A percentile compares a stretch with the other conserved stretches of the same genome.
These are phyloP conservation scores for Mantis religiosa DNA, from an alignment of 2,888 invertebrate genomes.

Conservation along the genomic window DNA sequence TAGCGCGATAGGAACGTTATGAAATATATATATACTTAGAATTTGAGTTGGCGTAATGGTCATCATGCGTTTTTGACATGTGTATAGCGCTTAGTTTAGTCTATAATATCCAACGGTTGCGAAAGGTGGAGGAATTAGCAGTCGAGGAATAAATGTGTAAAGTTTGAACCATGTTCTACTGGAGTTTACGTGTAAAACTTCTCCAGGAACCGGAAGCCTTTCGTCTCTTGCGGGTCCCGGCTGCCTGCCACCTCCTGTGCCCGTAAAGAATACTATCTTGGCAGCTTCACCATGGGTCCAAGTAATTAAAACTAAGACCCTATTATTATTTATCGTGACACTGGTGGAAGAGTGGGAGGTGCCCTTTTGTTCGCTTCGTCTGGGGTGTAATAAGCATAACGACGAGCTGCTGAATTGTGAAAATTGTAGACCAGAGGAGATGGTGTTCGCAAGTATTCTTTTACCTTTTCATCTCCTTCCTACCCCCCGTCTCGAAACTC, in stretches of 20 bases:
- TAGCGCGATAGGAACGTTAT: too few relatives aligned
- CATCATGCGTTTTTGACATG: too few relatives aligned
- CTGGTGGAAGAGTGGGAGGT: neutral
- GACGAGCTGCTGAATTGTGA: neutral
- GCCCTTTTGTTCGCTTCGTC: neutral
- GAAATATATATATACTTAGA: too few relatives aligned
- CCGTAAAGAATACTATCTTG: neutral
- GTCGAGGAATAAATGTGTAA: neutral
- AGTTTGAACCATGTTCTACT: neutral
- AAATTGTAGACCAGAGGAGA: conserved; percentile 9
- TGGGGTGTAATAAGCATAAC: conserved; percentile 1
- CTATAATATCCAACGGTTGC: too few relatives aligned
- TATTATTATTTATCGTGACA: neutral
- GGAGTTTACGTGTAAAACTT: neutral
- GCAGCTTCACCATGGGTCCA: neutral
- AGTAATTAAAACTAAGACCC: neutral
- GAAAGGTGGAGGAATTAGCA: neutral
- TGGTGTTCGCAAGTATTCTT: neutral
- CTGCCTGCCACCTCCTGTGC: neutral
- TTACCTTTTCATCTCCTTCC: neutral
- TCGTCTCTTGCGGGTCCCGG: neutral
- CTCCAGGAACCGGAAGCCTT: neutral
- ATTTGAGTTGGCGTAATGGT: too few relatives aligned
- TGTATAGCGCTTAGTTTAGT: too few relatives aligned
- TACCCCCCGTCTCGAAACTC: neutral